Base-by-base conservation (phyloP, 2,797 vertebrate species). In the Anas capensis region DNA sequence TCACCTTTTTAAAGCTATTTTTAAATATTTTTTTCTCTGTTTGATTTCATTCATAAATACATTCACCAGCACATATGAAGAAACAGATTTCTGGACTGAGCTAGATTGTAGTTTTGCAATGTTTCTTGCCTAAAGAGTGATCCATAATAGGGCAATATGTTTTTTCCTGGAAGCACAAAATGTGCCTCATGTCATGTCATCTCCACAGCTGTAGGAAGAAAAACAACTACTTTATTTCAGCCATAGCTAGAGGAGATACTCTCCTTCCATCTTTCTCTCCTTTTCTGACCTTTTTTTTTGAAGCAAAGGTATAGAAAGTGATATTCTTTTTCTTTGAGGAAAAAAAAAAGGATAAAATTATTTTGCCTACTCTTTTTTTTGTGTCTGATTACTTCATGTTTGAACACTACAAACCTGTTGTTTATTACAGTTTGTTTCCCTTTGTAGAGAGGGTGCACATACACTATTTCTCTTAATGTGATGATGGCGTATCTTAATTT, bases 301-400 rank as follows among this genome's bases (percentile, higher is more conserved):
- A 90, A 78, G 11, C 5, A 65, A 53, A 3, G 2, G 1, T 72
- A 7, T 9, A 77, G 57, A 40, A 40, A 77, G 6, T 0, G 0
- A 2, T 64, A 48, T 73, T 93, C 46, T 17, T 68, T 66, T 64
- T 19, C 10, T 69, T 68, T 5, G 3, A 82, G 24, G 10, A 56
- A 69, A 46, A 17, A 16, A 19, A 38, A 34, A 21, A 61, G 7
- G 6, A 34, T 34, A 42, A 66, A 75, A 36, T 51, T 54, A 34
- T 69, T 76, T 91, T 68, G 14, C 14, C 17, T 81, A 3, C 6
- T 21, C 6, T 61, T 7, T 0, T 65, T 78, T 79, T 79, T 57
- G 2, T 54, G 16, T 61, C 36, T 61, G n/a, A 75, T 64, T 36
- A 46, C 21, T 82, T 86, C 29, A 34, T 64, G 14, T 54, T 58